Conservation (phyloP, 1,140 invertebrate species). For the Subanguina moxae region DNA sequence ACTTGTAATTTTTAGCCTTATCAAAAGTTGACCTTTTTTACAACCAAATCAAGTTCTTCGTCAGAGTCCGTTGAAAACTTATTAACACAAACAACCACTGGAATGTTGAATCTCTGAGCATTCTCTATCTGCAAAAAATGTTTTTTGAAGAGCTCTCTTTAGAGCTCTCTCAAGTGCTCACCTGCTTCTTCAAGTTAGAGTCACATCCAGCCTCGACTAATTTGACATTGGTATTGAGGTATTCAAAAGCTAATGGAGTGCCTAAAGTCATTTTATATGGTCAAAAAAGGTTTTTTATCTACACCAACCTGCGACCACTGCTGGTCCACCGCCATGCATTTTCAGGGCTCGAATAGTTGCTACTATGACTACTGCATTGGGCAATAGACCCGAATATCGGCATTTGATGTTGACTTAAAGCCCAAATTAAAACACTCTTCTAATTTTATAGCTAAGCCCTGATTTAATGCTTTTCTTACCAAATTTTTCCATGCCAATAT, state of each 20-base stretch:
- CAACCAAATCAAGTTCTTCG: conserved; percentile 77
- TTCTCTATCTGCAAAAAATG: conserved; percentile 74
- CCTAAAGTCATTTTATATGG: conserved; percentile 63
- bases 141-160: conserved; percentile 11
- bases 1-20: too few species aligned
- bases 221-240: conserved; percentile 78
- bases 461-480: conserved; percentile 75
- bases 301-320: conserved; percentile 69
- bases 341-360: conserved; percentile 89
- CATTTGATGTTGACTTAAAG: conserved; percentile 67
- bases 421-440: too few species aligned
- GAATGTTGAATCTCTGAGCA: conserved; percentile 80
- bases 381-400: conserved; percentile 67
- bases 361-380: conserved; percentile 86
- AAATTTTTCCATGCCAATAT: conserved; percentile 98
- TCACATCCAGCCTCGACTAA: conserved; percentile 77
- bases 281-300: conserved; percentile 2
- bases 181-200: conserved; percentile 79
- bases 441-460: conserved; percentile 61
- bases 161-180: conserved; percentile 12
- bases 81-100: conserved; percentile 93
- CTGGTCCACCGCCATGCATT: conserved; percentile 93
- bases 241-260: conserved; percentile 75
- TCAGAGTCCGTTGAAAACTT: conserved; percentile 75
- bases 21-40: conserved; percentile 70